Conservation (phyloP, 2,888 invertebrate species). For the Mythimna loreyi region DNA sequence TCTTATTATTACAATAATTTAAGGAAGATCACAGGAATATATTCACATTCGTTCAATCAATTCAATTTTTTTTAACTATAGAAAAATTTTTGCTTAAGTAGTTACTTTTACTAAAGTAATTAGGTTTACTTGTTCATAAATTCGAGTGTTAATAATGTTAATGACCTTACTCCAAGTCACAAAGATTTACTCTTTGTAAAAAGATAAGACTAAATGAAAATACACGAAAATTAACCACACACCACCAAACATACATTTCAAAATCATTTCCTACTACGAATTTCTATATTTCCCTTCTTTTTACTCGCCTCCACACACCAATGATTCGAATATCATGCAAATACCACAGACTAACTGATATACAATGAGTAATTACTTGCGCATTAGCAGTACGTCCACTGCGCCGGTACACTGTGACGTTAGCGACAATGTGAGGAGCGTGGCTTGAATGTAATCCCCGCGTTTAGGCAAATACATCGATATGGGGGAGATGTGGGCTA, state of each 20-base stretch:
- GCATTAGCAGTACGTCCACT: slow-evolving; percentile 47
- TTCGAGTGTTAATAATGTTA: too few species aligned
- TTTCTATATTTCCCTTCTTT: neutral
- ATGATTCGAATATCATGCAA: slow-evolving; percentile 52
- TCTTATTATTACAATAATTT: too few species aligned
- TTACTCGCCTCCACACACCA: neutral
- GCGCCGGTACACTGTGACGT: slow-evolving; percentile 31
- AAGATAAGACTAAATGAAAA: too few species aligned
- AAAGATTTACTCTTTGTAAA: too few species aligned
- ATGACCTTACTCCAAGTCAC: too few species aligned
- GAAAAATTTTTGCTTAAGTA: too few species aligned
- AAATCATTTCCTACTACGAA: neutral
- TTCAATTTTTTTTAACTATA: too few species aligned
- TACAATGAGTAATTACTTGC: slow-evolving; percentile 62
- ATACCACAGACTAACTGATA: slow-evolving; percentile 48
- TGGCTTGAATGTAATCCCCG: slow-evolving; percentile 59
- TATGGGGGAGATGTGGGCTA: slow-evolving; percentile 21
- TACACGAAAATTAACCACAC: too few species aligned
- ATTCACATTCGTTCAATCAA: too few species aligned
- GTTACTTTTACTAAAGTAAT: too few species aligned
- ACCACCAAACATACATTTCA: neutral
- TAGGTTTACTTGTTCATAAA: too few species aligned
- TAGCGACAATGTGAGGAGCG: slow-evolving; percentile 54
- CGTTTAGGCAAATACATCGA: slow-evolving; percentile 63
- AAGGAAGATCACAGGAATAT: too few species aligned